Base-by-base conservation (phyloP, 2,888 invertebrate genomes). In the Hetaerina titia region DNA sequence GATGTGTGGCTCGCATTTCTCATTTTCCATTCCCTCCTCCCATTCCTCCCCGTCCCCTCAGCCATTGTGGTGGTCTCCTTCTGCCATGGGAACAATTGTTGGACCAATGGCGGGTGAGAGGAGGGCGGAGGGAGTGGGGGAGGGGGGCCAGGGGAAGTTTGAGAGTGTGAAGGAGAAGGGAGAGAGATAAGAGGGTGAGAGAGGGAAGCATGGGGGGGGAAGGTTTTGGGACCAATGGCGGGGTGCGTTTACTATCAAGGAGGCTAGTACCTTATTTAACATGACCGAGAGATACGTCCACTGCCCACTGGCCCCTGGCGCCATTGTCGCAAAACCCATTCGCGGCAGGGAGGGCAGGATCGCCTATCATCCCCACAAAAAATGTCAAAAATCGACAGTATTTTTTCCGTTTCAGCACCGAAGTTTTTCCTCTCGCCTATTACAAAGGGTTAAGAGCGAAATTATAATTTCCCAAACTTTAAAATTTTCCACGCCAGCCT, bases 61-160 rank as follows among this genome's bases (percentile, higher is more conserved):
- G 81, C 81, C 31, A 31, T 81, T 81, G 89, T 57, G 11, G 89
- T 58, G 57, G 57, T 56, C 89, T 58, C 89, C 15, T 58, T 89
- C 58, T n/a, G 56, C 22, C 58, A n/a, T 58, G 57, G 89, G 89
- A 56, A 58, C 89, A 89, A 58, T 58, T 57, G 89, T 58, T 89
- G 89, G 89, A 89, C 89, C 89, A 89, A 89, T 89, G 58, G 89
- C 89, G 7, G 58, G n/a, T 11, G 1, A n/a, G 89, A n/a, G 58
- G 57, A 57, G 89, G 25, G 57, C 56, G 89, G 45, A 22, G 31
- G n/a, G 19, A 8, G 74, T 22, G 22, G 87, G 57, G 89, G 0
- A 22, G 15, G 74, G 17, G 57, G 22, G 9, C 8, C 2, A 31
- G 22, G 57, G 89, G 56, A 11, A 19, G 17, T 31, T 88, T 25